Percentiles rank a stretch among this genome's conserved stretches.
Conservation (phyloP, 2,113 vertebrate genomes). For the Mirza zaza region DNA sequence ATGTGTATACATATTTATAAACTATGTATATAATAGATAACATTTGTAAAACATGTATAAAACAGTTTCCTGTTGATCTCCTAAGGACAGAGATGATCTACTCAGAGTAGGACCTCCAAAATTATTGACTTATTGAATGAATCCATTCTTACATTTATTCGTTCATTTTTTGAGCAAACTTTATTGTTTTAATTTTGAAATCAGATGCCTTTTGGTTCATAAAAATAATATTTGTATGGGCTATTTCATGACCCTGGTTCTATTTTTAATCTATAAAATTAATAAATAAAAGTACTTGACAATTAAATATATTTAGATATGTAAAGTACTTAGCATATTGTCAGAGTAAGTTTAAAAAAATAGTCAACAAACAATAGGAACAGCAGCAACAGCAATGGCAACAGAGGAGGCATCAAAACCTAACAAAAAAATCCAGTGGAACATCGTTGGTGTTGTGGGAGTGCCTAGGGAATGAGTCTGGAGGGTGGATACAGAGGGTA, state of each 20-base stretch:
- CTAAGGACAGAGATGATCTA: not conserved
- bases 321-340: not conserved
- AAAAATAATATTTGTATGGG: not conserved
- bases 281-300: not conserved
- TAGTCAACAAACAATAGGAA: not conserved
- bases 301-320: no score
- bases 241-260: not conserved
- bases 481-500: not conserved
- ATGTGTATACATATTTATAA: not conserved
- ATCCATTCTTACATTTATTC: not conserved
- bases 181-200: not conserved
- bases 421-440: not conserved
- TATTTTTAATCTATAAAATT: not conserved
- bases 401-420: not conserved
- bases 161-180: not conserved
- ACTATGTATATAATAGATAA: not conserved
- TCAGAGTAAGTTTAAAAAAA: not conserved
- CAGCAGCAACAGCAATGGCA: fast-evolving
- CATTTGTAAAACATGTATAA: not conserved
- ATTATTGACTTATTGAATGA: not conserved
- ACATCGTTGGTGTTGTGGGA: fast-evolving
- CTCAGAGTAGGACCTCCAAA: not conserved
- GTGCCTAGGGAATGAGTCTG: no score
- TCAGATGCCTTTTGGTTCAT: not conserved
- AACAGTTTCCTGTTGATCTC: not conserved